Evolutionary conservation across 2,888 invertebrate species (phyloP).

Genomic region (Tetramorium bicarinatum): DNA sequence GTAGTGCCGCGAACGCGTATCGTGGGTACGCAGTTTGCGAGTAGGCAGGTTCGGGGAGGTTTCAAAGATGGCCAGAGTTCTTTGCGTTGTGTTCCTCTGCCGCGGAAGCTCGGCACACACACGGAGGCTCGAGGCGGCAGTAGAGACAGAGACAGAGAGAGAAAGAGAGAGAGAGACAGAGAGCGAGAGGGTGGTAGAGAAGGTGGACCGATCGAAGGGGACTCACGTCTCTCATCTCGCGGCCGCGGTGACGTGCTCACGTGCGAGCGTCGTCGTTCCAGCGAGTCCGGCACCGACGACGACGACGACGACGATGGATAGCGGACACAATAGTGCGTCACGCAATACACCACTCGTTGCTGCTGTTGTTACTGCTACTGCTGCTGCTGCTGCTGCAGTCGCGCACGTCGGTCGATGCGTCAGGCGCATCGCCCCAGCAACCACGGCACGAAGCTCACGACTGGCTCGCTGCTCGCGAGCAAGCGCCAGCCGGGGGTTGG

Average conservation of each 20-base stretch:
- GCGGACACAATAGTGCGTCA: slow-evolving; percentile 41
- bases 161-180: not conserved
- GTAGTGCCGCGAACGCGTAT: not conserved
- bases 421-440: slow-evolving; percentile 76
- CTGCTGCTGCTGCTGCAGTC: slow-evolving; percentile 53
- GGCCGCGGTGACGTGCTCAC: slow-evolving; percentile 69
- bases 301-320: slow-evolving; percentile 38
- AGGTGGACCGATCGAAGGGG: slow-evolving; percentile 39
- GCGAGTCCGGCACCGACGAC: slow-evolving; percentile 38
- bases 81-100: slow-evolving; percentile 3
- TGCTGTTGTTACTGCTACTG: slow-evolving; percentile 12
- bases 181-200: not conserved
- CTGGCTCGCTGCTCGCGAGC: slow-evolving; percentile 72
- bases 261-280: slow-evolving; percentile 65
- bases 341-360: slow-evolving; percentile 39
- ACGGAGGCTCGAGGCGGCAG: not conserved
- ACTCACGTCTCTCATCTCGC: slow-evolving; percentile 78
- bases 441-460: slow-evolving; percentile 80
- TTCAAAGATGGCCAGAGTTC: slow-evolving; percentile 44
- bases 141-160: not conserved
- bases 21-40: slow-evolving; percentile 8
- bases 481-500: slow-evolving; percentile 71
- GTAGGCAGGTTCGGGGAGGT: not conserved
- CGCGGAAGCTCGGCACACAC: not conserved
- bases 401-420: slow-evolving; percentile 69